These are phyloP conservation scores for Aselliscus stoliczkanus DNA, from an alignment of 2,797 vertebrate genomes.

Conservation along the genomic window DNA sequence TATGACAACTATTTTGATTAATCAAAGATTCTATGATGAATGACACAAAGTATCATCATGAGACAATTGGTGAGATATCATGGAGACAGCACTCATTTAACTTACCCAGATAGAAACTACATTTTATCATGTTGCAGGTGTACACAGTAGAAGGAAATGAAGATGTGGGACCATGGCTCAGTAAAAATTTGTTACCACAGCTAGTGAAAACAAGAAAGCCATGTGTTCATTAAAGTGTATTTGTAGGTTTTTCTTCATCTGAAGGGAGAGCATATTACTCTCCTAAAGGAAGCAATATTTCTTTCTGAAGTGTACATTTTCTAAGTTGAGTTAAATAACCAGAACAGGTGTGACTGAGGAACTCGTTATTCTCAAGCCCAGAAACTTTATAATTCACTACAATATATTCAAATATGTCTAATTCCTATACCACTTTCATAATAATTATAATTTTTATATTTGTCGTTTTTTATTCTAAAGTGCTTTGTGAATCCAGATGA, in stretches of 20 bases:
- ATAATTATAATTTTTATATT: slow-evolving; percentile 9
- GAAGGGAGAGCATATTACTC: neutral
- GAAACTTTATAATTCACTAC: neutral
- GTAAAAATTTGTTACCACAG: neutral
- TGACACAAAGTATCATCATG: neutral
- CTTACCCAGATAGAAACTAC: neutral
- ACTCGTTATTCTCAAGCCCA: neutral
- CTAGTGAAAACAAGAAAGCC: neutral
- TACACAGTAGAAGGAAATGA: neutral
- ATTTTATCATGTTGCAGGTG: neutral
- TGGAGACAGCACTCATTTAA: neutral
- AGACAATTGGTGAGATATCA: neutral
- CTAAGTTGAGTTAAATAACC: slow-evolving; percentile 15
- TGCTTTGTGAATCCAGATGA: slow-evolving; percentile 31
- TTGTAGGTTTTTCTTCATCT: slow-evolving; percentile 8
- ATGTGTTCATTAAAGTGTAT: neutral
- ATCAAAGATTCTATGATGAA: neutral
- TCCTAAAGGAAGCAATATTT: neutral
- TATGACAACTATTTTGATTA: neutral
- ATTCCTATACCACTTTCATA: neutral
- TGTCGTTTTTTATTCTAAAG: slow-evolving; percentile 12
- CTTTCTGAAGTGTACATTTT: neutral
- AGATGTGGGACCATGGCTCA: neutral
- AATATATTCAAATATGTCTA: neutral
- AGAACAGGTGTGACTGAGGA: neutral